These are phyloP conservation scores for Hypocryptadius cinnamomeus DNA, from an alignment of 2,113 vertebrate genomes.

Conservation along the genomic window DNA sequence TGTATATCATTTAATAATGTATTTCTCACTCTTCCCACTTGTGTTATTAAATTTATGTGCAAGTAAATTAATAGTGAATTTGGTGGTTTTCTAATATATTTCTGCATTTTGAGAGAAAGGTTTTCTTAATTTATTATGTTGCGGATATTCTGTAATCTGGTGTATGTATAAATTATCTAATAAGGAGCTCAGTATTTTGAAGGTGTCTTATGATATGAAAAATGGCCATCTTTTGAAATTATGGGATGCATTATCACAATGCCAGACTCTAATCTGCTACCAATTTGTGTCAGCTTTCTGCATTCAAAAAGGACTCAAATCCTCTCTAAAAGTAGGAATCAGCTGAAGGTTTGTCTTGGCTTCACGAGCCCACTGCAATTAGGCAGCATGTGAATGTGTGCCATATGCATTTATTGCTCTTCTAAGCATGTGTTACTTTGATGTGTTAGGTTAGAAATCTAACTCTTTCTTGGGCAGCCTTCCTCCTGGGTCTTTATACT, in stretches of 20 bases:
- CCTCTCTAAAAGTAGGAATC: slow-evolving; percentile 68
- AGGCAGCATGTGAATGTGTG: slow-evolving; percentile 75
- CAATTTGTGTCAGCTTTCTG: slow-evolving; percentile 73
- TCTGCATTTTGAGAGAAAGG: slow-evolving; percentile 40
- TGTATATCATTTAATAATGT: not conserved
- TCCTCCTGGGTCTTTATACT: slow-evolving; percentile 91
- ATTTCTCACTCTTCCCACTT: not conserved
- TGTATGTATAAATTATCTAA: slow-evolving; percentile 31
- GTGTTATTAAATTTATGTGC: not conserved
- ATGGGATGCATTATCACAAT: slow-evolving; percentile 60
- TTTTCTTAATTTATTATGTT: slow-evolving; percentile 35
- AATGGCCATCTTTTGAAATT: slow-evolving; percentile 68
- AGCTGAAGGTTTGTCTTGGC: slow-evolving; percentile 72
- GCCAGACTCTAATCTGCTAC: slow-evolving; percentile 71
- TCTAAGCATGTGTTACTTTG: slow-evolving; percentile 85
- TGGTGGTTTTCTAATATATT: not conserved
- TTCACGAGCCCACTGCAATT: slow-evolving; percentile 77
- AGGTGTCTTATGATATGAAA: slow-evolving; percentile 44
- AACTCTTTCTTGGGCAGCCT: slow-evolving; percentile 82
- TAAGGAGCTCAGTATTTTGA: slow-evolving; percentile 60
- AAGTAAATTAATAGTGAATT: slow-evolving; percentile 26
- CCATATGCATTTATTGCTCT: slow-evolving; percentile 80
- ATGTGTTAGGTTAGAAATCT: slow-evolving; percentile 80
- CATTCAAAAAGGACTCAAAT: slow-evolving; percentile 63
- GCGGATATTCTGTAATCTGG: slow-evolving; percentile 31